phyloP scores from a whole-genome alignment of 2,888 invertebrate species.

The Ditula angustiorana region DNA sequence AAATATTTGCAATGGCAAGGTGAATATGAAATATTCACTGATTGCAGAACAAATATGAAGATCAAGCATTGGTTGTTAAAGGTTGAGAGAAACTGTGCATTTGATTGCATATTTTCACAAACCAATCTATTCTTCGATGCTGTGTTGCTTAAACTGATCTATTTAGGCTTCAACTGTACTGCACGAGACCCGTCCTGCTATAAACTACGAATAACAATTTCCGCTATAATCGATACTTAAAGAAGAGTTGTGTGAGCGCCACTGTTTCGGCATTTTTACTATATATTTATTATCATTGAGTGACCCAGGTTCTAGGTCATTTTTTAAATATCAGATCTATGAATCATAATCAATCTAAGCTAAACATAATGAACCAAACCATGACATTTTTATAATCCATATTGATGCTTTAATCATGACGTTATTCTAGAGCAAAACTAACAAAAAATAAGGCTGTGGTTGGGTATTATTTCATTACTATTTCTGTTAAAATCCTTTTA shows the following conservation, averaged over 20 bases:
- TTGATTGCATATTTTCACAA: neutral
- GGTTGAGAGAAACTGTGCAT: neutral
- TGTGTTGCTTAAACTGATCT: neutral
- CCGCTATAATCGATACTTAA: too few species aligned
- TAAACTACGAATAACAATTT: too few species aligned
- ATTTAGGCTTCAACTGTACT: too few species aligned
- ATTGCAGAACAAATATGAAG: constrained; percentile 3
- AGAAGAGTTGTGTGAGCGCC: too few species aligned
- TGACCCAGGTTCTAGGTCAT: too few species aligned
- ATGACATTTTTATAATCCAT: neutral
- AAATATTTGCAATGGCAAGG: constrained; percentile 24
- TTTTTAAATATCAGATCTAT: too few species aligned
- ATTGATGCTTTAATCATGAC: neutral
- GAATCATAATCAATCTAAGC: too few species aligned
- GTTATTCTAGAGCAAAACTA: too few species aligned
- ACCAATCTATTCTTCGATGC: neutral
- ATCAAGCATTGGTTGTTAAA: constrained; percentile 9
- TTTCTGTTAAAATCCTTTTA: too few species aligned
- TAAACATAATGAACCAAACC: neutral
- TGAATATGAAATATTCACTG: constrained; percentile 3
- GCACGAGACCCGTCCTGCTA: too few species aligned
- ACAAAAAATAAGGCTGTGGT: neutral
- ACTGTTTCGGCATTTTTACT: too few species aligned
- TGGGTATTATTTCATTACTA: neutral
- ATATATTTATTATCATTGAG: too few species aligned